Evolutionary conservation across 2,113 vertebrate species (phyloP), one percentile per base, ranked within the genome.

Genomic region (Pipa parva): DNA sequence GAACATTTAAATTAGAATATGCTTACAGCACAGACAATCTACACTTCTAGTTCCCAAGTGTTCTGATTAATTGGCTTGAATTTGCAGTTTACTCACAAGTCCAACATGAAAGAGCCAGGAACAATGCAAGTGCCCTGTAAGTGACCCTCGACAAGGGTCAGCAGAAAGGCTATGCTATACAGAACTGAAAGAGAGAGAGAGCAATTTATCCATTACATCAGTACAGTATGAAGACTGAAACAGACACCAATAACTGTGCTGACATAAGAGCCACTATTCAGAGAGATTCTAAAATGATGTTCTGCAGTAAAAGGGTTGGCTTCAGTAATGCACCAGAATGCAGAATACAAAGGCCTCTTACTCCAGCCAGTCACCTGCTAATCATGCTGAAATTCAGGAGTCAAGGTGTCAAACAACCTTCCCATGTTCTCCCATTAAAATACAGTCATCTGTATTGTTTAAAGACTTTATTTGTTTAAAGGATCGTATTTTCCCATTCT

Each of bases 71-170:
- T 67, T 26, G 31, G 5, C 56, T 70, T 63, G 73, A 63, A 64
- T 72, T 76, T 63, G 75, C 68, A 52, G 7, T 66, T 70, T 74
- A 78, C 74, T 63, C 71, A 76, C 72, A 74, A 67, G 72, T 73
- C 71, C 71, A 77, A 71, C 62, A 59, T 54, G 67, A 76, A 70
- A 74, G 76, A 74, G 74, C 55, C 74, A 78, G 79, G 75, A 77
- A 83, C 77, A 76, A 71, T 70, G 74, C 68, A 73, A 77, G 52
- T 79, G 79, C 80, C 84, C 73, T 77, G 78, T 73, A 73, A 70
- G 65, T 79, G 81, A 82, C 83, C 80, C 81, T 74, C 71, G 64
- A 73, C 67, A 76, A 66, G 75, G 71, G 59, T 63, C 66, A 74
- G 74, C 75, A 80, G 57, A 72, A 76, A 81, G 83, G 74, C 79